A percentile compares a stretch with the other conserved stretches of the same genome.
These are phyloP conservation scores for Falco punctatus DNA, from an alignment of 2,113 vertebrate genomes.

Conservation along the genomic window DNA sequence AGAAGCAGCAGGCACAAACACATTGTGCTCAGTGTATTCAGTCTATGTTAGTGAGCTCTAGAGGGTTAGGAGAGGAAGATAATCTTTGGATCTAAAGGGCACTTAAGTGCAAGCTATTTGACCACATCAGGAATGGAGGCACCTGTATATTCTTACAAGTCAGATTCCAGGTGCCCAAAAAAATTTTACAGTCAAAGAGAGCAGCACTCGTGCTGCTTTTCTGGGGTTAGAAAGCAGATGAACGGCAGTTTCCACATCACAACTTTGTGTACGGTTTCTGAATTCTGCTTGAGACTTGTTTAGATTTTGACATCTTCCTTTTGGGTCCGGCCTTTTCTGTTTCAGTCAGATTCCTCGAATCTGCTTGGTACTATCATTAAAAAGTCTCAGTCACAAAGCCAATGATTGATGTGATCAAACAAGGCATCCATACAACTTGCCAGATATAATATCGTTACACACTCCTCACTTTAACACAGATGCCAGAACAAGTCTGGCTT, in stretches of 20 bases:
- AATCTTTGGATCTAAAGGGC: background rate
- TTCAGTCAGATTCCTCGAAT: background rate
- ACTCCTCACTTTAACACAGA: slow-evolving; percentile 30
- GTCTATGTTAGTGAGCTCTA: background rate
- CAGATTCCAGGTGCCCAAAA: background rate
- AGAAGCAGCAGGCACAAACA: background rate
- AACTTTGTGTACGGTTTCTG: background rate
- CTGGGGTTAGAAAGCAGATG: background rate
- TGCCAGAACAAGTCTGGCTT: slow-evolving; percentile 32
- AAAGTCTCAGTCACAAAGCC: background rate
- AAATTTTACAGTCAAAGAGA: background rate
- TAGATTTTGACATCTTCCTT: background rate
- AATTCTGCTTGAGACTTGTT: background rate
- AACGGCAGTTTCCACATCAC: background rate
- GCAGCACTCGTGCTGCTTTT: background rate
- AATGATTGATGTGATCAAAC: slow-evolving; percentile 35
- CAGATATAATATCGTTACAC: slow-evolving; percentile 9
- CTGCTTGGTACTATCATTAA: background rate
- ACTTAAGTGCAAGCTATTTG: background rate
- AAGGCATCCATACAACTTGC: slow-evolving; percentile 43
- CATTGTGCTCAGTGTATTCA: background rate
- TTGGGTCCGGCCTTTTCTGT: background rate
- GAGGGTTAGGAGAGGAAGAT: background rate
- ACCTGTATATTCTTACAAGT: background rate
- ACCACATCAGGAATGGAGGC: background rate